phyloP scores from a whole-genome alignment of 2,113 vertebrate genomes.

The Albula goreensis region DNA sequence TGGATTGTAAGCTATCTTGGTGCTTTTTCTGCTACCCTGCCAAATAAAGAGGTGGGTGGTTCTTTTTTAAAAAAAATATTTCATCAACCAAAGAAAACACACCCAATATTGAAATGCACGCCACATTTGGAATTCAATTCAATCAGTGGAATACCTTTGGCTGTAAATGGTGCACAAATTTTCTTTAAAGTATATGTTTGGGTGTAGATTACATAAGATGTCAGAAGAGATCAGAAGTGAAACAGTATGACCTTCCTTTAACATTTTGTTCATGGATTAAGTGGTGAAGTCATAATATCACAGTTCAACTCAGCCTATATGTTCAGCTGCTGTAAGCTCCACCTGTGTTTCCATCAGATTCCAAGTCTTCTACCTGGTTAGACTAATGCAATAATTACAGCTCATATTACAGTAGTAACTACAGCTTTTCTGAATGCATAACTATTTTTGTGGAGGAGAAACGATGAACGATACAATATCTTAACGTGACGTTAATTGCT shows the following conservation, averaged over 20 bases:
- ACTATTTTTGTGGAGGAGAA: conserved; percentile 69
- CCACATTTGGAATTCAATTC: not conserved
- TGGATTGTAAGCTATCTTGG: not conserved
- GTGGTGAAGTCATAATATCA: not conserved
- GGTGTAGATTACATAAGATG: not conserved
- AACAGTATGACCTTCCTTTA: not conserved
- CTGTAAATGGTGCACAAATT: too few relatives aligned
- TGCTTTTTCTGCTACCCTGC: not conserved
- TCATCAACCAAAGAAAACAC: not conserved
- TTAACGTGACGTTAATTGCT: conserved; percentile 83
- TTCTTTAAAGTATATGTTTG: not conserved
- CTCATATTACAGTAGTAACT: conserved; percentile 80
- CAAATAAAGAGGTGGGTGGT: not conserved
- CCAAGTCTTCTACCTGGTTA: conserved; percentile 77
- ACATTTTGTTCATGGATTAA: not conserved
- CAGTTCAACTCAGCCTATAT: not conserved
- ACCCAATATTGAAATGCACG: not conserved
- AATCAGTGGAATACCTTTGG: too few relatives aligned
- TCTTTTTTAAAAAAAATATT: not conserved
- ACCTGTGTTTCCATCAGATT: conserved; percentile 68
- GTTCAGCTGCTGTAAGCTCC: conserved; percentile 25
- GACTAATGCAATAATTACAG: conserved; percentile 81
- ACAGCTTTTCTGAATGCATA: conserved; percentile 74
- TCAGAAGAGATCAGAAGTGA: not conserved
- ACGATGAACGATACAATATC: conserved; percentile 76